These are phyloP conservation scores for Agriopis marginaria DNA, from an alignment of 2,888 invertebrate species.

Conservation along the genomic window DNA sequence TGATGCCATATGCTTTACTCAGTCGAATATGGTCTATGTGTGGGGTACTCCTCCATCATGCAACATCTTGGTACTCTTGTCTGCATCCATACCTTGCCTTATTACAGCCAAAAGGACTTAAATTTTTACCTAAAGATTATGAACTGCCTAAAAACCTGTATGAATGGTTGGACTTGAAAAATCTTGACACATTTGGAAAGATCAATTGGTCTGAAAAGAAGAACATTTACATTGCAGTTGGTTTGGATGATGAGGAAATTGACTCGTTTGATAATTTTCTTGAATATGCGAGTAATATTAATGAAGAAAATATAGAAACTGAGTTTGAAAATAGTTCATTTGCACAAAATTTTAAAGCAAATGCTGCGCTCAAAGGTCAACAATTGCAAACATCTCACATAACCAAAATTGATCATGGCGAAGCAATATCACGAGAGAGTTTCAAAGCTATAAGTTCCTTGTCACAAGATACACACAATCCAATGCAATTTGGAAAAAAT, in stretches of 20 bases:
- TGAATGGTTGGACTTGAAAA: slow-evolving; percentile 79
- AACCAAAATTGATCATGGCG: slow-evolving; percentile 25
- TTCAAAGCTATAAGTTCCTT: slow-evolving; percentile 10
- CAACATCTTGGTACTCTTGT: slow-evolving; percentile 82
- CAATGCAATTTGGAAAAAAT: slow-evolving; percentile 41
- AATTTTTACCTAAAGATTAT: slow-evolving; percentile 79
- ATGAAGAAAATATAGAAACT: slow-evolving; percentile 57
- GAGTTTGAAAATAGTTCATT: slow-evolving; percentile 33
- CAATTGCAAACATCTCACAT: slow-evolving; percentile 3
- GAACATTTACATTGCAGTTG: slow-evolving; percentile 51
- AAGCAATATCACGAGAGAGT: slow-evolving; percentile 34
- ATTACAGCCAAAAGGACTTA: slow-evolving; percentile 75
- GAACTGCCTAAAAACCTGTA: slow-evolving; percentile 77
- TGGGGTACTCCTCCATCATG: slow-evolving; percentile 75
- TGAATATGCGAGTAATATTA: slow-evolving; percentile 61
- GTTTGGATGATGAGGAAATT: slow-evolving; percentile 59
- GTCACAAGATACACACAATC: slow-evolving; percentile 26
- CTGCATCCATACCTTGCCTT: slow-evolving; percentile 69
- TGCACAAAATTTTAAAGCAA: slow-evolving; percentile 10
- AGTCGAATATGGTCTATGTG: slow-evolving; percentile 85
- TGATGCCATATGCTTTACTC: slow-evolving; percentile 83
- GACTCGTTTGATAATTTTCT: slow-evolving; percentile 67
- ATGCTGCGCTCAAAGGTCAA: not conserved
- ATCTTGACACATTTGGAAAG: slow-evolving; percentile 74
- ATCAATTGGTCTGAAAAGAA: slow-evolving; percentile 71